Evolutionary conservation across 1,140 invertebrate species (phyloP), one percentile per base, ranked within the genome.

Genomic region (Solenopsis invicta): DNA sequence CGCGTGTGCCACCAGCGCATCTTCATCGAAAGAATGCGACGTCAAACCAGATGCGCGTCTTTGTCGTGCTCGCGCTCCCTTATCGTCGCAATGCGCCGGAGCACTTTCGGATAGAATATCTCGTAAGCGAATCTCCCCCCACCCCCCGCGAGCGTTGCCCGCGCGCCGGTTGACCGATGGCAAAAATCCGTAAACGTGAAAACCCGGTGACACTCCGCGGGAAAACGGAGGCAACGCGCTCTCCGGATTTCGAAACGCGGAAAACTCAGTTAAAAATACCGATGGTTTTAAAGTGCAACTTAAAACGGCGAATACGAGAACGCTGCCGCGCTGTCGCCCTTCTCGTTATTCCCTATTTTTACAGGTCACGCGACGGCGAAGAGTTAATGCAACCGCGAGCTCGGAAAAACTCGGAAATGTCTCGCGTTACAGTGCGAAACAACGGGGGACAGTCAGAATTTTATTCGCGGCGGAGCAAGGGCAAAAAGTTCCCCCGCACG

Each of bases 351-450:
- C 24, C 37, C n/a, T 74, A 74, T 75, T 84, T 84, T 84, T 84
- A 61, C 13, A 18, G 59, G 80, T 84, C 71, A 62, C 69, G 18
- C 52, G 77, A 37, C 12, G n/a, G 69, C 18, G 24, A 84, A 18
- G 41, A 45, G 67, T 84, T 84, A 84, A 84, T 75, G 80, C 18
- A 24, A 75, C 54, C 56, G 41, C 41, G 78, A 45, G 50, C 37
- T 13, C 80, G 80, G 54, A 75, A 84, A 84, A 84, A 74, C 80
- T 48, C n/a, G 54, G 3, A 84, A 84, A 50, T 61, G 56, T 61
- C 80, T 84, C 41, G 45, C 41, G 41, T 84, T 61, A 61, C 41
- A 54, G 34, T 8, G 69, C 29, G 80, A 61, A 84, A 74, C 54
- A 75, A 50, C 54, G 69, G 41, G 16, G 21, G 37, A 67, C 9